These are phyloP conservation scores for Ophion ellenae DNA, from an alignment of 2,888 invertebrate species.

Conservation along the genomic window DNA sequence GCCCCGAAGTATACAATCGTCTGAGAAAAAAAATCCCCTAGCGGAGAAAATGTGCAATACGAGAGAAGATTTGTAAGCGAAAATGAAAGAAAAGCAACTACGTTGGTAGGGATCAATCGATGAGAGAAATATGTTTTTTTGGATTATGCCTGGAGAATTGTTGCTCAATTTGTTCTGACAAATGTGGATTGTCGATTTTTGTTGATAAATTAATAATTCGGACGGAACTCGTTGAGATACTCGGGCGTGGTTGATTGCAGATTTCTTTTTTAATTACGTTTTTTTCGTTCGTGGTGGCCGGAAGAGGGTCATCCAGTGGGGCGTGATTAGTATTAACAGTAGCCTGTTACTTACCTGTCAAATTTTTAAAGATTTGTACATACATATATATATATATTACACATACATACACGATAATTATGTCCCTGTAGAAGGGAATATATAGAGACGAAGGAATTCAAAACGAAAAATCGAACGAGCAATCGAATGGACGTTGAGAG, in stretches of 20 bases:
- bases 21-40: background rate
- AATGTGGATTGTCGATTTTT: background rate
- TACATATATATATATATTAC: slow-evolving; percentile 10
- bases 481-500: background rate
- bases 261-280: background rate
- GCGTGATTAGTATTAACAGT: slow-evolving; percentile 18
- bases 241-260: background rate
- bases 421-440: slow-evolving; percentile 18
- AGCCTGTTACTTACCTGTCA: slow-evolving; percentile 36
- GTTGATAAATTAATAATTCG: background rate
- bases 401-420: background rate
- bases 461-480: slow-evolving; percentile 39
- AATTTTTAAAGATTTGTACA: slow-evolving; percentile 38
- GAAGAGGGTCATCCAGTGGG: background rate
- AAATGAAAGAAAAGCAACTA: slow-evolving; percentile 10
- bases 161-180: background rate
- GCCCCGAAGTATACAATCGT: background rate
- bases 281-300: background rate
- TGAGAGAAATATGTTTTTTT: background rate
- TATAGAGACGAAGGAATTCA: slow-evolving; percentile 14
- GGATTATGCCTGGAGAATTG: background rate
- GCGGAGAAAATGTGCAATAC: slow-evolving; percentile 14
- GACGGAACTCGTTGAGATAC: background rate
- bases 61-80: background rate
- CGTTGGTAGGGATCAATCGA: background rate